phyloP scores from a whole-genome alignment of 2,113 vertebrate genomes.

The Cyanoramphus novaezelandiae region DNA sequence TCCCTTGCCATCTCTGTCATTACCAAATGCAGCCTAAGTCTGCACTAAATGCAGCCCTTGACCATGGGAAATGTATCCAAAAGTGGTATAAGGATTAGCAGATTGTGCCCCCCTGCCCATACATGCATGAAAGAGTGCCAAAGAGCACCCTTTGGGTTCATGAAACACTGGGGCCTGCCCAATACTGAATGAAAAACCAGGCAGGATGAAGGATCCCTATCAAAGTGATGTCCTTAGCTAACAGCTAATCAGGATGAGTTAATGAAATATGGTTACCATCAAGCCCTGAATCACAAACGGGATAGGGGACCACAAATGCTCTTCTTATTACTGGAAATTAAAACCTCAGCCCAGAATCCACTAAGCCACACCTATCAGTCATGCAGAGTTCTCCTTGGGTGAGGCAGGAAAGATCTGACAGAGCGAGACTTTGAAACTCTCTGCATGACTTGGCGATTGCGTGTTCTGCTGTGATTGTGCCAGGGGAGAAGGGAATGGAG shows the following conservation, averaged over 20 bases:
- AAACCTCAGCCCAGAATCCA: background rate
- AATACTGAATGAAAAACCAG: background rate
- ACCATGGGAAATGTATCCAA: background rate
- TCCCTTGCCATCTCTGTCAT: background rate
- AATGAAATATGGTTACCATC: background rate
- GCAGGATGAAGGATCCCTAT: background rate
- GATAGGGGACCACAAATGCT: background rate
- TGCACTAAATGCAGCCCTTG: background rate
- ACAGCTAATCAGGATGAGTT: background rate
- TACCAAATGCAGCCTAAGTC: background rate
- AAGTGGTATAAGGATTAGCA: background rate
- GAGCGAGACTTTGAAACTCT: background rate
- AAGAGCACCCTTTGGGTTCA: background rate
- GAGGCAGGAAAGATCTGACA: background rate
- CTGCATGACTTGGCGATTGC: background rate
- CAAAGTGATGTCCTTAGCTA: background rate
- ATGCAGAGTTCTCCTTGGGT: background rate
- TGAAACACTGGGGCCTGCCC: background rate
- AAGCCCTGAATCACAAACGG: background rate
- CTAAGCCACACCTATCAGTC: background rate
- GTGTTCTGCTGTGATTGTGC: background rate
- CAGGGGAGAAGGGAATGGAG: background rate
- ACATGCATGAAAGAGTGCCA: background rate
- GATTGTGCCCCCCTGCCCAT: background rate
- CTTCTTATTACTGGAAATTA: background rate